Conservation (phyloP, 1,140 invertebrate species). For the Lerema accius region DNA sequence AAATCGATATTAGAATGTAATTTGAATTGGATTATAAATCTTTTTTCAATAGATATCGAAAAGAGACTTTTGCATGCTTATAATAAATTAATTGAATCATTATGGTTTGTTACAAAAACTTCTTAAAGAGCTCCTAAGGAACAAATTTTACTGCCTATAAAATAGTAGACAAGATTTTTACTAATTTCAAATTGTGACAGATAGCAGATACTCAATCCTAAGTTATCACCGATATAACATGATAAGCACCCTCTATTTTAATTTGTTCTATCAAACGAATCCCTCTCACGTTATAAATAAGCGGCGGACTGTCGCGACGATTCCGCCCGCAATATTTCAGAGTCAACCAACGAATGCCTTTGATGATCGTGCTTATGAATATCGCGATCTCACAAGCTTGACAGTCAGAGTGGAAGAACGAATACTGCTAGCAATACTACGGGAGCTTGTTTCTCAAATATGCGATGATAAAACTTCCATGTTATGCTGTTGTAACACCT, state of each 20-base stretch:
- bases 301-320: constrained; percentile 62
- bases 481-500: too few relatives aligned
- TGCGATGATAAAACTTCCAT: neutral
- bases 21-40: too few relatives aligned
- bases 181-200: too few relatives aligned
- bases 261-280: constrained; percentile 63
- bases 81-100: too few relatives aligned
- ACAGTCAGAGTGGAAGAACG: constrained; percentile 10
- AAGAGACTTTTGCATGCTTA: too few relatives aligned
- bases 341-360: constrained; percentile 61
- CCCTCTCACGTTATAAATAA: constrained; percentile 73
- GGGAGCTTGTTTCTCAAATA: constrained; percentile 6
- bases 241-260: constrained; percentile 56
- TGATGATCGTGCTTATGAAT: constrained; percentile 75
- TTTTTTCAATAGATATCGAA: too few relatives aligned
- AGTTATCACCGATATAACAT: neutral
- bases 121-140: too few relatives aligned
- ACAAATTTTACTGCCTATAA: too few relatives aligned
- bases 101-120: too few relatives aligned
- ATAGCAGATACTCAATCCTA: neutral
- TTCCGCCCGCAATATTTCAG: constrained; percentile 73
- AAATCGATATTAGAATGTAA: too few relatives aligned
- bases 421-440: constrained; percentile 6
- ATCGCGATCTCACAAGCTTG: constrained; percentile 48
- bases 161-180: too few relatives aligned